Evolutionary conservation across 2,797 vertebrate genomes (phyloP), one percentile per base, ranked within the genome.

Genomic region (Ispidina picta): DNA sequence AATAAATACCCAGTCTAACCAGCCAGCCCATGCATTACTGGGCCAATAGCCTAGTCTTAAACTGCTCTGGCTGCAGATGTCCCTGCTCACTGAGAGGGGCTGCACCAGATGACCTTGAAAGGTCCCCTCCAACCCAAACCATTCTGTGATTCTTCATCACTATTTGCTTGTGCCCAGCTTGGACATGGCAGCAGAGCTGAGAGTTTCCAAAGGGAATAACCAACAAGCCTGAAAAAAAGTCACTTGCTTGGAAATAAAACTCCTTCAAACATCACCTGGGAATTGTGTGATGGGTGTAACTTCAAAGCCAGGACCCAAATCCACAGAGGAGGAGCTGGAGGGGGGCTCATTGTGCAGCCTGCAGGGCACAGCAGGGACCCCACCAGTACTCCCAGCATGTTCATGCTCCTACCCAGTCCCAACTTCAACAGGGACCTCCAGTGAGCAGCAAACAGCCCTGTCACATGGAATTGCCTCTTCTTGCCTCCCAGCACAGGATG

Each of bases 161-260:
- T 68, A 4, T 41, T 31, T 78, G 48, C 44, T 39, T 35, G 15
- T 63, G 44, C 83, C 48, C 58, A 80, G 58, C 65, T 74, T 59
- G 64, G 71, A 76, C 56, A 21, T 15, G 49, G 49, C 15, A 83
- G 52, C 52, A 82, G 44, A 77, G 37, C 31, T 0, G 0, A 46
- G 51, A 69, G 21, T 41, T 86, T 90, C 35, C 68, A 56, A 76
- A 77, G 9, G 14, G 52, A 89, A 9, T 54, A 35, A 68, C 7
- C 79, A 86, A 78, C 29, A 21, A 3, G 43, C 63, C 80, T 58
- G 65, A 88, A 68, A 88, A 88, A 88, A 88, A 75, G 48, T 22
- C 23, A 44, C 37, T 86, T 26, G 6, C 33, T 44, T 66, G 63
- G 88, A 88, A 83, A 79, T 5, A 35, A 82, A 86, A 44, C 0